Conservation (phyloP, 2,888 invertebrate genomes). For the Drosophila heteroneura region DNA sequence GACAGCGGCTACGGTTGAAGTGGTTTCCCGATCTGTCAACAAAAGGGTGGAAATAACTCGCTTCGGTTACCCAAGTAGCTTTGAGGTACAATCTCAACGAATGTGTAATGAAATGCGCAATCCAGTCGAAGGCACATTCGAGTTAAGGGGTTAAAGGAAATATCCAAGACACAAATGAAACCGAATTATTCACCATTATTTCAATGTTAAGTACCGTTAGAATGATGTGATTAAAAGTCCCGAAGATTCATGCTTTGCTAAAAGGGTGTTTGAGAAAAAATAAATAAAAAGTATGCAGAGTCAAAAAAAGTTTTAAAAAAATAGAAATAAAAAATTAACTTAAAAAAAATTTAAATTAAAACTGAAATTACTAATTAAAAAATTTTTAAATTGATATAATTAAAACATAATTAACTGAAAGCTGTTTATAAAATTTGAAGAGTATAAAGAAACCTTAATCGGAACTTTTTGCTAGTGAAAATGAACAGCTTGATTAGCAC, state of each 20-base stretch:
- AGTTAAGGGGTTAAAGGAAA: neutral
- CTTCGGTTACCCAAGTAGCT: conserved; percentile 25
- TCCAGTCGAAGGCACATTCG: conserved; percentile 1
- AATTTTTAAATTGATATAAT: neutral
- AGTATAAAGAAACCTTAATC: neutral
- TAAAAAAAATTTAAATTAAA: neutral
- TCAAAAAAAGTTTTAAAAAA: neutral
- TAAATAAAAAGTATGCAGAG: neutral
- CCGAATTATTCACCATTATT: conserved; percentile 5
- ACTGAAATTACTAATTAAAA: neutral
- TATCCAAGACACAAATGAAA: conserved; percentile 4
- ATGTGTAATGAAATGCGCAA: conserved; percentile 40
- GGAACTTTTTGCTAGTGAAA: neutral
- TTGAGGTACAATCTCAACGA: conserved; percentile 32
- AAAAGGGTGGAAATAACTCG: conserved; percentile 51
- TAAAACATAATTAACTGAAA: neutral
- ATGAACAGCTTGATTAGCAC: neutral
- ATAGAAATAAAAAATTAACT: neutral
- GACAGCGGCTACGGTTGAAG: conserved; percentile 57
- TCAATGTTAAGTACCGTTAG: neutral
- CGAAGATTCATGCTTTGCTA: neutral
- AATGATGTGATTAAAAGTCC: neutral
- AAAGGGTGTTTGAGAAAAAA: neutral
- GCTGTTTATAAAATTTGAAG: neutral
- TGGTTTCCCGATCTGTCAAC: conserved; percentile 68